Evolutionary conservation across 2,113 vertebrate genomes (phyloP), one percentile per base, ranked within the genome.

Genomic region (Hemibagrus wyckioides): DNA sequence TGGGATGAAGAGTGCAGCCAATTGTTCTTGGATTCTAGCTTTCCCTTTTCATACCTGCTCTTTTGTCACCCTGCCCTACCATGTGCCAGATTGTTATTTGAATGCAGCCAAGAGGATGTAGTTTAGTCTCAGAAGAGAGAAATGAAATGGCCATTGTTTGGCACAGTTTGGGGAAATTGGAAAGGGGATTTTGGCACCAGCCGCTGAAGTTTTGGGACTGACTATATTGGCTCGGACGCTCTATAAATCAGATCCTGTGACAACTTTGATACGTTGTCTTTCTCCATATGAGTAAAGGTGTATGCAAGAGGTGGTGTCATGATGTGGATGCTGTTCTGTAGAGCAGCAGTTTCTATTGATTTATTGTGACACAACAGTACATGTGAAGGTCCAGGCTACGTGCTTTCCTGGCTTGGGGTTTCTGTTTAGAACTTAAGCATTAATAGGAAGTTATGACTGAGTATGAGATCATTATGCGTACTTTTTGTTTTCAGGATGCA

Each of bases 91-190:
- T 85, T 33, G 39, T 54, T 80, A 80, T 48, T 59, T 56, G 13
- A 71, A 80, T 71, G 57, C 57, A 84, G 85, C 88, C 90, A 91
- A 36, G 77, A 87, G 84, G 84, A 82, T 85, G 52, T 81, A 48
- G 80, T 87, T 90, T 85, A 65, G 73, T 39, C 48, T 82, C 83
- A 69, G 80, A 83, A 86, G 88, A 87, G 71, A 80, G 33, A 69
- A 91, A 90, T 63, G 65, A 81, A 90, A 88, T 75, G 5, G 59
- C 1, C 4, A 7, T 63, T 83, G 25, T 83, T 90, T 82, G 0
- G 3, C 63, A 52, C 83, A 73, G 15, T 87, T 91, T 89, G 89
- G 90, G 89, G 90, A 91, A 90, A 86, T 90, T 86, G 87, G 86
- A 21, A n/a, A 14, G 48, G 79, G 80, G 83, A 84, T 80, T 63